phyloP scores from a whole-genome alignment of 1,140 invertebrate genomes.

The Cotesia vestalis region DNA sequence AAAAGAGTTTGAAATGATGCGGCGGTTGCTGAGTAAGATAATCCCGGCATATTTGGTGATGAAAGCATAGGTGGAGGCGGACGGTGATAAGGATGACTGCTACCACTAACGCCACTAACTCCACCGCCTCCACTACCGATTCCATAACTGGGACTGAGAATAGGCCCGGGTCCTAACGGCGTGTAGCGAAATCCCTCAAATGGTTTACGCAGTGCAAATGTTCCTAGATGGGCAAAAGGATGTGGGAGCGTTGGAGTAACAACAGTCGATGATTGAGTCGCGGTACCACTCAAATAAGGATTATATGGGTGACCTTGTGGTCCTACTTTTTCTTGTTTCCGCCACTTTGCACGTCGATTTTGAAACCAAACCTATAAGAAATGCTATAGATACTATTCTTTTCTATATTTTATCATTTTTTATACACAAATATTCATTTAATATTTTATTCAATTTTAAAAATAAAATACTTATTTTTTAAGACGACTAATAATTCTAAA shows the following conservation, averaged over 20 bases:
- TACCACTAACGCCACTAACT: background rate
- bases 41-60: constrained; percentile 48
- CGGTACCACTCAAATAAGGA: constrained; percentile 76
- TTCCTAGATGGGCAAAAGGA: constrained; percentile 78
- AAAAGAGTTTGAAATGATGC: constrained; percentile 85
- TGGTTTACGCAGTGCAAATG: constrained; percentile 77
- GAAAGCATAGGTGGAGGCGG: constrained; percentile 72
- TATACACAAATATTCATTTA: background rate
- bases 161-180: constrained; percentile 58
- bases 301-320: constrained; percentile 90
- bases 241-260: constrained; percentile 81
- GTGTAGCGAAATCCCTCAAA: constrained; percentile 81
- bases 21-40: constrained; percentile 65
- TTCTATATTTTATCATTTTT: background rate
- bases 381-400: background rate
- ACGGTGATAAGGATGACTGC: constrained; percentile 69
- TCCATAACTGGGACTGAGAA: constrained; percentile 47
- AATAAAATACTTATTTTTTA: no score
- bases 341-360: constrained; percentile 91
- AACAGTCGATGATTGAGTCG: constrained; percentile 69
- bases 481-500: no score
- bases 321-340: constrained; percentile 92
- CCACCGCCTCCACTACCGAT: constrained; percentile 44
- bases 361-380: constrained; percentile 91
- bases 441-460: no score